Evolutionary conservation across 1,140 invertebrate species (phyloP).

Genomic region (Triops cancriformis): DNA sequence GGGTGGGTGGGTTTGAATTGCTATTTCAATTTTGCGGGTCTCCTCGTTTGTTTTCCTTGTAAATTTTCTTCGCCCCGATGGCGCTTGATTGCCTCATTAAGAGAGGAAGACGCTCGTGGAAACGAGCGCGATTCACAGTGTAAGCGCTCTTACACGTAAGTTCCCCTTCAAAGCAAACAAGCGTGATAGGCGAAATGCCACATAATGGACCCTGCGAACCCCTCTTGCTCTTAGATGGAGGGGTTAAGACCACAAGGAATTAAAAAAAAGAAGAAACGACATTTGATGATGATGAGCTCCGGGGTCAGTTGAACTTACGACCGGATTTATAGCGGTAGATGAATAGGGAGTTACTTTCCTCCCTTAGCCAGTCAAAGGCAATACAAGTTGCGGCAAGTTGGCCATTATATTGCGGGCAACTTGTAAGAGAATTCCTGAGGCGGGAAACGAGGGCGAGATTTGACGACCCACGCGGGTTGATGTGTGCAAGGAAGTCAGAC

Average conservation of each 20-base stretch:
- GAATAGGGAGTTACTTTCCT: neutral
- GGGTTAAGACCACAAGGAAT: neutral
- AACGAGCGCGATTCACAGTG: neutral
- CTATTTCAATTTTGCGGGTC: too few species aligned
- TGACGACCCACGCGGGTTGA: neutral
- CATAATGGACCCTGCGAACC: neutral
- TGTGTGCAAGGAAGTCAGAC: too few species aligned
- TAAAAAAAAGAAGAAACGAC: neutral
- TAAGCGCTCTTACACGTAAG: neutral
- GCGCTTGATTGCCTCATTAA: constrained; percentile 1
- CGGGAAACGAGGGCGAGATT: neutral
- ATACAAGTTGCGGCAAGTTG: neutral
- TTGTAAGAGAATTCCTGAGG: neutral
- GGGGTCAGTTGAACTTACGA: neutral
- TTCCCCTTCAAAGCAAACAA: neutral
- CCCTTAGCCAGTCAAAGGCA: constrained; percentile 3
- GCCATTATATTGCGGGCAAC: neutral
- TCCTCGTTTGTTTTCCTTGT: too few species aligned
- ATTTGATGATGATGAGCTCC: neutral
- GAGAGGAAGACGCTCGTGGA: neutral
- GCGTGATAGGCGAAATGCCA: neutral
- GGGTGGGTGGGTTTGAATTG: too few species aligned
- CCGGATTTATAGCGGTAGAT: neutral
- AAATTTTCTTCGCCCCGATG: neutral
- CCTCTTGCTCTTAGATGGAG: neutral